These are phyloP conservation scores for Lepilemur ruficaudatus DNA, from an alignment of 2,797 vertebrate genomes.

Conservation along the genomic window DNA sequence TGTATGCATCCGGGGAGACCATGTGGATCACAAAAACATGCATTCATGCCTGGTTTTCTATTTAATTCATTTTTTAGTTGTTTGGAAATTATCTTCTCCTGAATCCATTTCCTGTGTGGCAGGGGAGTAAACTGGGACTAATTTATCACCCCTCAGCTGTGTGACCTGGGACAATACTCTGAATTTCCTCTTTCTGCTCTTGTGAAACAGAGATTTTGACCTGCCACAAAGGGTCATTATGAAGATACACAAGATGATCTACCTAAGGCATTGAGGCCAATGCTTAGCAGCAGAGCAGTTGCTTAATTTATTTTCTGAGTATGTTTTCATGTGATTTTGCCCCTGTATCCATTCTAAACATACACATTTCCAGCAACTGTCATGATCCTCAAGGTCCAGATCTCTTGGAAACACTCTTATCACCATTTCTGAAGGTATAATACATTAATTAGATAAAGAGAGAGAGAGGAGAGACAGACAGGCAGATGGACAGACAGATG, in stretches of 20 bases:
- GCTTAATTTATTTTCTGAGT: neutral
- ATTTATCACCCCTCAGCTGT: neutral
- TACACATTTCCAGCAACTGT: neutral
- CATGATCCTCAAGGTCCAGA: neutral
- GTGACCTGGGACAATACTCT: neutral
- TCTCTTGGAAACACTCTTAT: neutral
- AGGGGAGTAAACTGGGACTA: neutral
- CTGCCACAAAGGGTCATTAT: accelerated
- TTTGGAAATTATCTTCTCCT: constrained; percentile 6
- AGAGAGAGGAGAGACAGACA: neutral
- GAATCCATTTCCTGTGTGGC: neutral
- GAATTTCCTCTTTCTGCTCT: neutral
- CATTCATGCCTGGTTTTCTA: neutral
- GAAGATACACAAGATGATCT: neutral
- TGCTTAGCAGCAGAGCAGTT: neutral
- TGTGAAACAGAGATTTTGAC: neutral
- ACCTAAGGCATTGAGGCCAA: accelerated
- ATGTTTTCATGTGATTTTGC: neutral
- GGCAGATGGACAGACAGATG: neutral
- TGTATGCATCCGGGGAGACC: neutral
- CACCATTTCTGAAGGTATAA: neutral
- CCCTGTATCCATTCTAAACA: neutral
- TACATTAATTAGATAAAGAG: neutral
- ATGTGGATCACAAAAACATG: neutral
- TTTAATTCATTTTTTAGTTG: neutral